Conservation (phyloP, 2,888 invertebrate species). For the Archips xylosteana region DNA sequence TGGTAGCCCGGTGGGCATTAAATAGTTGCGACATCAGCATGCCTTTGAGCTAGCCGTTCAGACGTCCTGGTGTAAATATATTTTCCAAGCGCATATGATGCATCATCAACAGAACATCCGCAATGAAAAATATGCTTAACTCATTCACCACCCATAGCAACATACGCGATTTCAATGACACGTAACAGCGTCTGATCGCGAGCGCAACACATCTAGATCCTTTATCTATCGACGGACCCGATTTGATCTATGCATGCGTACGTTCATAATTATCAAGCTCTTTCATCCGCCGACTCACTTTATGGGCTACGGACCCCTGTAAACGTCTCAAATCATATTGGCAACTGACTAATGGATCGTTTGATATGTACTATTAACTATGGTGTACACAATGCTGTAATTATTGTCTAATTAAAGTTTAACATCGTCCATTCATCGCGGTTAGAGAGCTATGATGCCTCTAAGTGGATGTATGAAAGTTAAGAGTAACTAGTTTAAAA, state of each 20-base stretch:
- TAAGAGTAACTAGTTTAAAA: not conserved
- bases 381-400: conserved; percentile 55
- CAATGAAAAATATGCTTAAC: not conserved
- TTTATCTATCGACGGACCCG: conserved; percentile 80
- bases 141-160: conserved; percentile 22
- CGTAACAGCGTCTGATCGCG: conserved; percentile 63
- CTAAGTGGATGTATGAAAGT: conserved; percentile 25
- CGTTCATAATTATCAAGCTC: conserved; percentile 81
- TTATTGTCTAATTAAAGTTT: conserved; percentile 42
- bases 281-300: conserved; percentile 82
- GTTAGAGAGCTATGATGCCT: conserved; percentile 20
- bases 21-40: not conserved
- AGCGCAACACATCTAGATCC: conserved; percentile 74
- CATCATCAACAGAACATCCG: not conserved
- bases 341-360: conserved; percentile 77
- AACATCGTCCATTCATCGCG: conserved; percentile 38
- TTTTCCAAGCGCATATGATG: not conserved
- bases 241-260: conserved; percentile 84
- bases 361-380: conserved; percentile 73
- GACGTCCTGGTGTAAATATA: too few relatives aligned
- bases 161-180: conserved; percentile 36
- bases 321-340: conserved; percentile 80
- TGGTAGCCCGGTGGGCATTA: too few relatives aligned
- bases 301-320: conserved; percentile 75
- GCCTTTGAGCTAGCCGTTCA: not conserved